Evolutionary conservation across 2,113 vertebrate species (phyloP).

Genomic region (Rhodinocichla rosea): DNA sequence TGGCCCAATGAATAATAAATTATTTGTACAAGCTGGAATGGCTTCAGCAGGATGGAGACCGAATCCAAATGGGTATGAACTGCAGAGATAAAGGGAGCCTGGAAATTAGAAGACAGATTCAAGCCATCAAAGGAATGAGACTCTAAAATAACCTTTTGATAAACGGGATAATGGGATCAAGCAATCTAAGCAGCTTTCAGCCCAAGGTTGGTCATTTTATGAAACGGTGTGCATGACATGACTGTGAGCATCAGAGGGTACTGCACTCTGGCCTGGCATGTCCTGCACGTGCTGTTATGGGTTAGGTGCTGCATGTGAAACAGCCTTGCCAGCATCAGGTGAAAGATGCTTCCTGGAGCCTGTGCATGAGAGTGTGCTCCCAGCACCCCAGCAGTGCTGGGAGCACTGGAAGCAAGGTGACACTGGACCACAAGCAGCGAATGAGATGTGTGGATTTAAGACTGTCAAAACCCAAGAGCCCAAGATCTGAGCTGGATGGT

Average conservation of each 20-base stretch:
- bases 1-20: background rate
- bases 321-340: background rate
- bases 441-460: background rate
- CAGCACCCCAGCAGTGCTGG: fast-evolving
- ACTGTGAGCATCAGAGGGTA: background rate
- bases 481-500: background rate
- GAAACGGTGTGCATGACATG: background rate
- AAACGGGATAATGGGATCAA: constrained; percentile 27
- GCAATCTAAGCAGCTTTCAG: constrained; percentile 27
- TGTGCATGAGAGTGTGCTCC: background rate
- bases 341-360: background rate
- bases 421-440: background rate
- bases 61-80: constrained; percentile 25
- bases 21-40: background rate
- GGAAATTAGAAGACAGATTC: constrained; percentile 41
- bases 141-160: constrained; percentile 46
- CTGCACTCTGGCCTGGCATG: background rate
- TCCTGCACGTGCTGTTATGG: background rate
- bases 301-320: background rate
- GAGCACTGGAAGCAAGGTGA: background rate
- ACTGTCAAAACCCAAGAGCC: background rate
- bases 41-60: background rate
- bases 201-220: constrained; percentile 15
- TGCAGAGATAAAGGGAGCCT: constrained; percentile 15
- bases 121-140: constrained; percentile 31